These are phyloP conservation scores for Ophion costatus DNA, from an alignment of 2,888 invertebrate species.

Conservation along the genomic window DNA sequence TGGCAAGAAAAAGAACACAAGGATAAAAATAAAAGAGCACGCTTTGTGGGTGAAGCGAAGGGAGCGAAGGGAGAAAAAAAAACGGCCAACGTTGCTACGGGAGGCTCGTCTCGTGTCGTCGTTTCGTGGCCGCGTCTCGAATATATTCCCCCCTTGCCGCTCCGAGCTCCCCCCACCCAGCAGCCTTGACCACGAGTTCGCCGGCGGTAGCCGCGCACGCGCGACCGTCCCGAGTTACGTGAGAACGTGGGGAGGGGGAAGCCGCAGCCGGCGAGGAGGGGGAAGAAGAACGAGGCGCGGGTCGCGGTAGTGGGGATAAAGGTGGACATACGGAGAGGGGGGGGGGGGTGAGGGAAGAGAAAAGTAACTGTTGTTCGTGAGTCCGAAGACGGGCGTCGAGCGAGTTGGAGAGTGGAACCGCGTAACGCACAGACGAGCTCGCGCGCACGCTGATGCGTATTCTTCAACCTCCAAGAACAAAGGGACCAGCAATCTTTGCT, in stretches of 20 bases:
- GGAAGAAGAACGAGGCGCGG: no score
- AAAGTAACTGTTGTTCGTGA: constrained; percentile 33
- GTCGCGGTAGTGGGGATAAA: neutral
- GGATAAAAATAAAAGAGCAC: constrained; percentile 15
- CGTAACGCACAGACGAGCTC: neutral
- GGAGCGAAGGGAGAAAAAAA: no score
- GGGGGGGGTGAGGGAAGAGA: neutral
- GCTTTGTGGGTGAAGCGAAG: neutral
- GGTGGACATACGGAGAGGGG: neutral
- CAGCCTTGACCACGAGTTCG: constrained; percentile 22
- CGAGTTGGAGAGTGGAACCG: no score
- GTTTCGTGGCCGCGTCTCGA: neutral
- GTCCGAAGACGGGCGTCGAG: constrained; percentile 3
- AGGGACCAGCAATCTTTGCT: no score
- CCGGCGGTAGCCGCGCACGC: constrained; percentile 10
- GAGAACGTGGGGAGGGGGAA: neutral
- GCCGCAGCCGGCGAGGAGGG: neutral
- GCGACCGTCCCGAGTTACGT: neutral
- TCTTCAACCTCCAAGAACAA: no score
- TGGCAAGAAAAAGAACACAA: neutral
- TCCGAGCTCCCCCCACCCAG: neutral
- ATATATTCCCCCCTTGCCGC: neutral
- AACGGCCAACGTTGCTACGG: neutral
- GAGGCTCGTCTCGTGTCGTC: constrained; percentile 1
- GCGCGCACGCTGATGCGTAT: neutral